These are phyloP conservation scores for Acromyrmex echinatior DNA, from an alignment of 1,140 invertebrate species.

Conservation along the genomic window DNA sequence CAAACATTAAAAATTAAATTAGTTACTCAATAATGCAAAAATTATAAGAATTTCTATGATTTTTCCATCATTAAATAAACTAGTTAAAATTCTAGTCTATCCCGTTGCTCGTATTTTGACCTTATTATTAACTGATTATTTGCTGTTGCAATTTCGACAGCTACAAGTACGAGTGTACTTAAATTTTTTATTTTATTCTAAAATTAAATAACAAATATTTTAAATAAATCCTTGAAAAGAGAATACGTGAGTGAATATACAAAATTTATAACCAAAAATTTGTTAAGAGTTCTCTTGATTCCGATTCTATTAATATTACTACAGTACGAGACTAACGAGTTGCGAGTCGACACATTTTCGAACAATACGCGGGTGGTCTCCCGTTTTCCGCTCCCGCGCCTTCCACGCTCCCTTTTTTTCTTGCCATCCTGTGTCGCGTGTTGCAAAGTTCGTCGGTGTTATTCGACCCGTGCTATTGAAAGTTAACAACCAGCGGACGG, in stretches of 20 bases:
- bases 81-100: too few relatives aligned
- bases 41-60: too few relatives aligned
- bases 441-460: conserved; percentile 47
- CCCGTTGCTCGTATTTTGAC: too few relatives aligned
- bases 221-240: not conserved
- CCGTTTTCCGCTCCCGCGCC: not conserved
- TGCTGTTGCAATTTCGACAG: too few relatives aligned
- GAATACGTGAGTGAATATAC: not conserved
- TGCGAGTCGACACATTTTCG: conserved; percentile 31
- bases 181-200: too few relatives aligned
- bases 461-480: conserved; percentile 52
- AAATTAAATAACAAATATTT: conserved; percentile 4
- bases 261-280: not conserved
- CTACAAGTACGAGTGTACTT: too few relatives aligned
- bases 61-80: too few relatives aligned
- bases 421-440: conserved; percentile 9
- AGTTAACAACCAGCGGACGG: conserved; percentile 28
- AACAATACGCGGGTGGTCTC: conserved; percentile 25
- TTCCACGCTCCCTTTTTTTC: not conserved
- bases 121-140: too few relatives aligned
- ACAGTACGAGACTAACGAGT: conserved; percentile 4
- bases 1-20: too few relatives aligned
- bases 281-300: not conserved
- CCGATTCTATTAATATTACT: not conserved
- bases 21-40: too few relatives aligned